A percentile compares a stretch with the other conserved stretches of the same genome.
These are phyloP conservation scores for Drosophila asahinai DNA, from an alignment of 1,140 invertebrate species.

Conservation along the genomic window DNA sequence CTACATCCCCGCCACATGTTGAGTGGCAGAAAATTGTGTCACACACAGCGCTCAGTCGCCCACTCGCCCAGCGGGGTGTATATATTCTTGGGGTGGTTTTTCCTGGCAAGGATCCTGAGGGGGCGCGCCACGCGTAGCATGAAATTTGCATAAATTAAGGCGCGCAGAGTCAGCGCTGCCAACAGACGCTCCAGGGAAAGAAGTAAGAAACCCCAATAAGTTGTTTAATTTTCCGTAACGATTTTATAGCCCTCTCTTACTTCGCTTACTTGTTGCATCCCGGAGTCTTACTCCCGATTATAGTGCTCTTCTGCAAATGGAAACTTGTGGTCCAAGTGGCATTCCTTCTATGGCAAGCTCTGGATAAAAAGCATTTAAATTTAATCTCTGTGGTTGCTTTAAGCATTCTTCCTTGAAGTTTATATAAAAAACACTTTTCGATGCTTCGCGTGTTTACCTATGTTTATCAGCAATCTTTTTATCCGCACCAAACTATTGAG, in stretches of 20 bases:
- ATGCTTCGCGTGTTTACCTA: not conserved
- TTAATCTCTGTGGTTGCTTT: not conserved
- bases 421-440: conserved; percentile 6
- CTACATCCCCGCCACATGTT: conserved; percentile 70
- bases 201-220: conserved; percentile 56
- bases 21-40: conserved; percentile 78
- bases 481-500: conserved; percentile 3
- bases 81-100: not conserved
- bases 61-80: conserved; percentile 33
- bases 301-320: conserved; percentile 29
- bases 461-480: conserved; percentile 21
- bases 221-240: conserved; percentile 73
- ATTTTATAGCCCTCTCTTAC: conserved; percentile 61
- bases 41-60: conserved; percentile 37
- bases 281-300: conserved; percentile 10
- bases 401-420: conserved; percentile 11
- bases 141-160: conserved; percentile 81
- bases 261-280: conserved; percentile 70
- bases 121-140: conserved; percentile 71
- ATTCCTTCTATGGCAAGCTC: not conserved
- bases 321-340: conserved; percentile 34
- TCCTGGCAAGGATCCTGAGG: conserved; percentile 7
- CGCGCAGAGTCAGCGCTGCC: conserved; percentile 48
- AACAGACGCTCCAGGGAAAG: conserved; percentile 12
- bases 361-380: not conserved